A percentile compares a stretch with the other conserved stretches of the same genome.
Evolutionary conservation across 2,888 invertebrate species (phyloP).

Genomic region (Stenodema calcarata): DNA sequence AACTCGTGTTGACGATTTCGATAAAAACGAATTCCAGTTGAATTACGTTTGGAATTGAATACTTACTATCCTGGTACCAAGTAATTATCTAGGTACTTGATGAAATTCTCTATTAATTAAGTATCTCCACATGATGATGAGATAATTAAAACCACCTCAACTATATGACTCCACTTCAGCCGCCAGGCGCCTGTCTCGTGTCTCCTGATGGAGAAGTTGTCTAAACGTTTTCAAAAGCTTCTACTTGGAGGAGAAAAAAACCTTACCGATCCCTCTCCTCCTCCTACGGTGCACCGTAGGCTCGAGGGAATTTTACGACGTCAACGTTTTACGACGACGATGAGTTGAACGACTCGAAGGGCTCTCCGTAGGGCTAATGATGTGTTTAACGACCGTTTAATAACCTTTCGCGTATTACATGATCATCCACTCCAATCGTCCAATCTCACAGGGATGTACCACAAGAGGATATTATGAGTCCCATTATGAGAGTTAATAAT

Average conservation of each 20-base stretch:
- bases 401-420: neutral
- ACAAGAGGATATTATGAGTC: neutral
- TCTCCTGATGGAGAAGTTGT: no score
- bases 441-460: neutral
- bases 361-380: neutral
- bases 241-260: neutral
- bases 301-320: neutral
- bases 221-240: no score
- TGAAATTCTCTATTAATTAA: no score
- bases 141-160: no score
- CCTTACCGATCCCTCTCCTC: neutral
- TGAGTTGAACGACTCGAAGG: neutral
- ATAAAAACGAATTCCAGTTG: no score
- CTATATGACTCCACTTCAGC: no score
- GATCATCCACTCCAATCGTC: neutral
- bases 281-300: neutral
- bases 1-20: no score
- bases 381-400: neutral
- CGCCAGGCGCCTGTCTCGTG: no score
- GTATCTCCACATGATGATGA: no score
- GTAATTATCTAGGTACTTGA: no score
- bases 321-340: neutral
- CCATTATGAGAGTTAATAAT: neutral
- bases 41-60: no score
- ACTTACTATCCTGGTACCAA: no score